phyloP scores from a whole-genome alignment of 2,888 invertebrate genomes.

The Melinopterus prodromus region DNA sequence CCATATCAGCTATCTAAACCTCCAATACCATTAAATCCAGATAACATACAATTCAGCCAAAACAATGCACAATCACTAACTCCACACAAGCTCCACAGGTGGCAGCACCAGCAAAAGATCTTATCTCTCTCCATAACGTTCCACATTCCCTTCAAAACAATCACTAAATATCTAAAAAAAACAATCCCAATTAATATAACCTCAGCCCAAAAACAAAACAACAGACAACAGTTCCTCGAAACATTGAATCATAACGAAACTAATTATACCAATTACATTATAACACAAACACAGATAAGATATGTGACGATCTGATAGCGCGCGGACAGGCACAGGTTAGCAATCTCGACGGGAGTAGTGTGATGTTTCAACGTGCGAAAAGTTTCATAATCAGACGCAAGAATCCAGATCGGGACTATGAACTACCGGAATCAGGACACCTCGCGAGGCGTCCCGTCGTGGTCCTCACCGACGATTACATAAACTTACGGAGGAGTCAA shows the following conservation, averaged over 20 bases:
- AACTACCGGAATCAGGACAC: conserved; percentile 51
- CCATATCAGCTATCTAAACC: background rate
- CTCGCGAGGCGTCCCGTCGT: conserved; percentile 45
- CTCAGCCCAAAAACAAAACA: background rate
- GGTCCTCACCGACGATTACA: conserved; percentile 28
- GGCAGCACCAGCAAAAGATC: background rate
- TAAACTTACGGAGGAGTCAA: conserved; percentile 24
- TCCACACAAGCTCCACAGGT: background rate
- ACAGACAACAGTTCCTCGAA: background rate
- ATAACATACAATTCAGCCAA: background rate
- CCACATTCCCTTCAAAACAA: background rate
- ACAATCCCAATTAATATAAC: background rate
- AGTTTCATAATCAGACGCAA: conserved; percentile 49
- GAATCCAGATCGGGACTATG: conserved; percentile 41
- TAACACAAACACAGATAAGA: conserved; percentile 4
- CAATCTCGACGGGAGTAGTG: background rate
- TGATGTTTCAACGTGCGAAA: conserved; percentile 51
- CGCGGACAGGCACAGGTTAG: conserved; percentile 19
- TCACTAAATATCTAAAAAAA: too few relatives aligned
- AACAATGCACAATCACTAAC: background rate
- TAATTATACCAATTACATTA: background rate
- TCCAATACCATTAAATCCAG: background rate
- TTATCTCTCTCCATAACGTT: background rate
- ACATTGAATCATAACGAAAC: background rate
- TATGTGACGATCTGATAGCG: conserved; percentile 9